Evolutionary conservation across 2,888 invertebrate species (phyloP).

Genomic region (Zhuqinia jingwanae): DNA sequence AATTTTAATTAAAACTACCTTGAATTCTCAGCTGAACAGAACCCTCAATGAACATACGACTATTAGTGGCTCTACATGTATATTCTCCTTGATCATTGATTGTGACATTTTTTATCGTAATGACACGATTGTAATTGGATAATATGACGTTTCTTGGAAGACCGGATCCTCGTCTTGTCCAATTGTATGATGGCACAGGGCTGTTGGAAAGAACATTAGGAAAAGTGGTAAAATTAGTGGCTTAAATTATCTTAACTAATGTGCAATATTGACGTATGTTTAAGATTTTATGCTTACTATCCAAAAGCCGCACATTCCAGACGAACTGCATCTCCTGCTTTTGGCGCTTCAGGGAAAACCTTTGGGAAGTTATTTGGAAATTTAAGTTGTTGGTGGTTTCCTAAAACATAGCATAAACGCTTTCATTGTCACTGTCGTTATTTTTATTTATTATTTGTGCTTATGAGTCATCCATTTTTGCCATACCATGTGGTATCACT

Average conservation of each 20-base stretch:
- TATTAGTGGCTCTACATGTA: slow-evolving; percentile 91
- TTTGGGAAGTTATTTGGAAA: slow-evolving; percentile 98
- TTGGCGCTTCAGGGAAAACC: slow-evolving; percentile 95
- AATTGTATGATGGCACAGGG: slow-evolving; percentile 95
- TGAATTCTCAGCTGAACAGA: slow-evolving; percentile 92
- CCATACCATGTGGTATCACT: slow-evolving; percentile 90
- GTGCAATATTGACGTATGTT: no score
- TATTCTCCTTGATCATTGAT: slow-evolving; percentile 98
- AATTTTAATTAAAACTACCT: slow-evolving; percentile 81
- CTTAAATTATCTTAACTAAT: no score
- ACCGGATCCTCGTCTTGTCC: slow-evolving; percentile 89
- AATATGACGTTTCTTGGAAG: slow-evolving; percentile 89
- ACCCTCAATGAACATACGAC: slow-evolving; percentile 87
- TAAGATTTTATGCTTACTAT: slow-evolving; percentile 85
- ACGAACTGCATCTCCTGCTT: slow-evolving; percentile 93
- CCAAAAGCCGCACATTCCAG: slow-evolving; percentile 98
- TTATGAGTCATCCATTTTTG: no score
- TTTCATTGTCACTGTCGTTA: no score
- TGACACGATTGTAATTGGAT: slow-evolving; percentile 90
- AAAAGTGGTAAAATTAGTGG: no score
- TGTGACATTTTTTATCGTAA: slow-evolving; percentile 92
- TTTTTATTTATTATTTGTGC: no score
- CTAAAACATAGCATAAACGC: slow-evolving; percentile 81
- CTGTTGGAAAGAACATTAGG: slow-evolving; percentile 81
- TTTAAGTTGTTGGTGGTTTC: slow-evolving; percentile 93